Base-by-base conservation (phyloP, 2,113 vertebrate genomes). In the Calypte anna region DNA sequence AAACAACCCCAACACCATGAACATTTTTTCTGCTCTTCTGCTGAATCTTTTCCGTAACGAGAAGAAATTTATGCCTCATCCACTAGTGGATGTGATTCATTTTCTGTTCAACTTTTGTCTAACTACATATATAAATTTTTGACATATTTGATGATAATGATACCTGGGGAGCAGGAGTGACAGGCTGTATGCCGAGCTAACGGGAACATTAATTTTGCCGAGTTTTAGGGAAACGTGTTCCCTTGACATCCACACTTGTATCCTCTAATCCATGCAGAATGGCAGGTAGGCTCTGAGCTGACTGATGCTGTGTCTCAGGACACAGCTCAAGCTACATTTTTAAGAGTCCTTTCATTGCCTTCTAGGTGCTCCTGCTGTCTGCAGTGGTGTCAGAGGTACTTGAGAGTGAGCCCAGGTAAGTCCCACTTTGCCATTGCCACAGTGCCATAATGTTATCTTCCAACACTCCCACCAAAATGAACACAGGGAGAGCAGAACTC, bases 21-120 rank as follows among this genome's bases (percentile, higher is more conserved):
- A 8, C 11, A 22, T 80, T 76, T 62, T 67, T 86, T 85, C 31
- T 75, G 48, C 13, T 74, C 46, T 77, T 82, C 73, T 88, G 23
- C 28, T 12, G 16, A 78, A 86, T 23, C 40, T 83, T 74, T 74
- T 63, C 36, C 70, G 25, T 13, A 36, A 36, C 67, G 28, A 69
- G 15, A 64, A 67, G 18, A 73, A 40, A 64, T 91, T 38, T 83
- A 51, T 67, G 31, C 30, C 57, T 24, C 50, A 48, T 23, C 14
- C 36, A 73, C 23, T 74, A 67, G 62, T 20, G 6, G 4, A 78
- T 12, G 43, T n/a, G 14, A 22, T 69, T 91, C 4, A 48, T 82
- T 92, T 92, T 84, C 69, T 89, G 36, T 75, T 58, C 23, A 82
- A 79, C 50, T 75, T 28, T 57, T 86, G 73, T 43, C 44, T 59